Conservation (phyloP, 2,888 invertebrate species). For the Eupeodes latifasciatus region DNA sequence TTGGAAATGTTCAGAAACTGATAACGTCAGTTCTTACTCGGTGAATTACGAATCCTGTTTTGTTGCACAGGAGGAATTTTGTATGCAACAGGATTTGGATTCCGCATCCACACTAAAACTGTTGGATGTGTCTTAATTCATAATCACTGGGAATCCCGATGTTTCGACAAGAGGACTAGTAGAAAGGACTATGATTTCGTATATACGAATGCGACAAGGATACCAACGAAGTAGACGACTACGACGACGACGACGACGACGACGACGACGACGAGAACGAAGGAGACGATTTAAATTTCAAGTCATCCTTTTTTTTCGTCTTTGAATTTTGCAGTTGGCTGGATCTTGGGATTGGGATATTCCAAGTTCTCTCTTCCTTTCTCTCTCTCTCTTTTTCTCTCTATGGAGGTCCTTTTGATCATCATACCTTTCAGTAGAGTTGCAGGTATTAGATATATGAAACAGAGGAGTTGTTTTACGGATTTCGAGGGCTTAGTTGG, state of each 20-base stretch:
- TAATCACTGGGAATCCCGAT: slow-evolving; percentile 74
- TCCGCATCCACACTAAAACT: slow-evolving; percentile 67
- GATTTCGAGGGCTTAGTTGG: slow-evolving; percentile 58
- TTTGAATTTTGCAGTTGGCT: slow-evolving; percentile 60
- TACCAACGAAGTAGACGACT: slow-evolving; percentile 15
- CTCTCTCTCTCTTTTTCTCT: neutral
- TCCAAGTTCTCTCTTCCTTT: neutral
- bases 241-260: slow-evolving; percentile 39
- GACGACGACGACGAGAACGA: slow-evolving; percentile 33
- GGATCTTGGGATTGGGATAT: slow-evolving; percentile 45
- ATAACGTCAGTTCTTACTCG: slow-evolving; percentile 75
- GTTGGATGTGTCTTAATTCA: slow-evolving; percentile 75
- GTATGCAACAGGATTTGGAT: slow-evolving; percentile 69
- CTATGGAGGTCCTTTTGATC: slow-evolving; percentile 56
- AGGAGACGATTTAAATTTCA: slow-evolving; percentile 70
- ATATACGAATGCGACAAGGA: slow-evolving; percentile 2
- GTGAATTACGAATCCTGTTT: slow-evolving; percentile 73
- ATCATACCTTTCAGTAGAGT: slow-evolving; percentile 34
- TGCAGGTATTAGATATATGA: neutral
- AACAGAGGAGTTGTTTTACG: slow-evolving; percentile 54
- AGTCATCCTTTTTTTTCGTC: slow-evolving; percentile 38
- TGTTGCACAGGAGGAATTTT: slow-evolving; percentile 67
- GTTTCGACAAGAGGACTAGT: slow-evolving; percentile 70
- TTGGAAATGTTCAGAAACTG: slow-evolving; percentile 74
- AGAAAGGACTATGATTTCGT: slow-evolving; percentile 40